Evolutionary conservation across 2,797 vertebrate genomes (phyloP).

Genomic region (Caiman crocodilus): DNA sequence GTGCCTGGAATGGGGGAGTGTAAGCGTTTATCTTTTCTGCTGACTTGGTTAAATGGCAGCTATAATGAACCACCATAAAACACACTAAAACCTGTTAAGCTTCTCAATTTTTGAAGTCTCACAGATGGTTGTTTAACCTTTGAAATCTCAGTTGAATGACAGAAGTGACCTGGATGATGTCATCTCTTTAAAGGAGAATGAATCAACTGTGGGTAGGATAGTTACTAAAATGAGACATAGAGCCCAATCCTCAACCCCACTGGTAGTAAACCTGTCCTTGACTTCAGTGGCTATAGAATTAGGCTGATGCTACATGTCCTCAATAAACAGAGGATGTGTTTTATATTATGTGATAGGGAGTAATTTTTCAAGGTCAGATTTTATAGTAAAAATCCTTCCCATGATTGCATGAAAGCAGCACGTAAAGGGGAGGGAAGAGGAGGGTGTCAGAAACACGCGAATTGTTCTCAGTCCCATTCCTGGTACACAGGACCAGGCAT

Average conservation of each 20-base stretch:
- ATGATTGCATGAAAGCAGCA: too few relatives aligned
- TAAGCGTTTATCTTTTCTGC: background rate
- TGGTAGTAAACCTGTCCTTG: background rate
- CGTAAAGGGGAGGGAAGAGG: too few relatives aligned
- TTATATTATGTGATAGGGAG: background rate
- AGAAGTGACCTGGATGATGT: background rate
- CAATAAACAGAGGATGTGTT: background rate
- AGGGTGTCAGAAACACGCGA: too few relatives aligned
- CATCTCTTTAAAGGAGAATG: background rate
- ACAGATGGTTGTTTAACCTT: background rate
- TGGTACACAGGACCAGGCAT: too few relatives aligned
- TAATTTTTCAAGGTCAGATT: background rate
- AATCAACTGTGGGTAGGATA: background rate
- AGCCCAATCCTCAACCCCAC: background rate
- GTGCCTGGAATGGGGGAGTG: background rate
- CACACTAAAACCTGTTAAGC: background rate
- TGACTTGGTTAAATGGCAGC: background rate
- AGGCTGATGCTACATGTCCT: background rate
- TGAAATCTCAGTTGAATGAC: background rate
- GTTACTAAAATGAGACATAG: background rate
- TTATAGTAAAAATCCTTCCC: too few relatives aligned
- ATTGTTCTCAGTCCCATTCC: too few relatives aligned
- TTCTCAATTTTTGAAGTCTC: background rate
- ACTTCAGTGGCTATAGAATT: background rate
- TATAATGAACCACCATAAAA: background rate